phyloP scores from a whole-genome alignment of 2,888 invertebrate species.

The Pheosia gnoma region DNA sequence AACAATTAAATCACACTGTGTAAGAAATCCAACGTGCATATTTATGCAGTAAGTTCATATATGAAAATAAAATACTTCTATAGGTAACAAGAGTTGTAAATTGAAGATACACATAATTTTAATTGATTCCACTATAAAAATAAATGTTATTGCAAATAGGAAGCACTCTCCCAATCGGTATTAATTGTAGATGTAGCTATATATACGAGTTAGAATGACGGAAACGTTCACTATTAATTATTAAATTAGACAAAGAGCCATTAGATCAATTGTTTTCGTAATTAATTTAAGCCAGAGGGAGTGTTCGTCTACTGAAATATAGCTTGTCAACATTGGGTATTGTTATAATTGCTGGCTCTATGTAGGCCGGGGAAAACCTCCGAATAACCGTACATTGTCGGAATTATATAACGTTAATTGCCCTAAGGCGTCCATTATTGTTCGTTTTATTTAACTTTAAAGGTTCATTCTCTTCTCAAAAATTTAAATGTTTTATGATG shows the following conservation, averaged over 20 bases:
- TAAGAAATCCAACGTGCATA: neutral
- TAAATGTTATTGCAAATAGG: slow-evolving; percentile 4
- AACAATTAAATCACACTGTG: neutral
- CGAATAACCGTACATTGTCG: too few species aligned
- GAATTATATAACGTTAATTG: slow-evolving; percentile 14
- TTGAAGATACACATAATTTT: neutral
- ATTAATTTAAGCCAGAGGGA: slow-evolving; percentile 16
- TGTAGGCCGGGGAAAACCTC: too few species aligned
- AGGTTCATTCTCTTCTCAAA: neutral
- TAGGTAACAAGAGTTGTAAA: too few species aligned
- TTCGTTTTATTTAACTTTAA: slow-evolving; percentile 18
- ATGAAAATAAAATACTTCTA: too few species aligned
- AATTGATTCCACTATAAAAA: neutral
- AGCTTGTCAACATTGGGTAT: slow-evolving; percentile 19
- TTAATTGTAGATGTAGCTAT: neutral
- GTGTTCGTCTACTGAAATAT: neutral
- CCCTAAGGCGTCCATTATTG: slow-evolving; percentile 20
- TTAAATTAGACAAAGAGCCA: slow-evolving; percentile 12
- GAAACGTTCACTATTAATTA: slow-evolving; percentile 14
- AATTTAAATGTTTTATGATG: neutral
- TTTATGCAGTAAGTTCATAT: neutral
- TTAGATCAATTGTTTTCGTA: slow-evolving; percentile 25
- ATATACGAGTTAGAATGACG: slow-evolving; percentile 12
- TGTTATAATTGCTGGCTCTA: neutral
- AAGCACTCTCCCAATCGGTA: slow-evolving; percentile 10